Conservation (phyloP, 2,113 vertebrate species). For the Lanius collurio region DNA sequence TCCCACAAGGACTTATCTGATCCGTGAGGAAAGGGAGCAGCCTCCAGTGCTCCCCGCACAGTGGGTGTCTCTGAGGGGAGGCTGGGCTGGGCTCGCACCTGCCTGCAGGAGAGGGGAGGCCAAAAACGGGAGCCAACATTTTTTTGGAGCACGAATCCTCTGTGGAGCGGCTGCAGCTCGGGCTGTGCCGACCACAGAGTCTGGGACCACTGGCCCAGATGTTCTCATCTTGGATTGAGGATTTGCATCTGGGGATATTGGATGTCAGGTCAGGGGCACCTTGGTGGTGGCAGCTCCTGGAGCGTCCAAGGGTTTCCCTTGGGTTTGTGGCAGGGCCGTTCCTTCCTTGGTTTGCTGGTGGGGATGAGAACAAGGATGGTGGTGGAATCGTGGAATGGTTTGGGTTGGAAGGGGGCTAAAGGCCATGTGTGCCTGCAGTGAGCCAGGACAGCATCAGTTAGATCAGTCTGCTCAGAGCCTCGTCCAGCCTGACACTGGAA, state of each 20-base stretch:
- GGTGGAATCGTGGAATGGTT: not conserved
- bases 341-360: not conserved
- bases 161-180: fast-evolving
- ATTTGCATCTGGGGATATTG: not conserved
- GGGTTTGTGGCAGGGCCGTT: not conserved
- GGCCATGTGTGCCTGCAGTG: not conserved
- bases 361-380: not conserved
- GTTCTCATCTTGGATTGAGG: not conserved
- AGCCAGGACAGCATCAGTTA: not conserved
- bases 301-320: not conserved
- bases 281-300: not conserved
- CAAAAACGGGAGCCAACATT: not conserved
- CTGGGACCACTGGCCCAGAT: not conserved
- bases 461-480: not conserved
- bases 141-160: not conserved
- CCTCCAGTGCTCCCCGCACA: not conserved
- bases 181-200: not conserved
- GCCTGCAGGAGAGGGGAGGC: not conserved
- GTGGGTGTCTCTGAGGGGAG: not conserved
- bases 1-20: not conserved
- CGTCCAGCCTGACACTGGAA: fast-evolving
- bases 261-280: not conserved
- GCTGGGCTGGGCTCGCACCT: not conserved
- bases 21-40: not conserved
- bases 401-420: not conserved